Percentiles rank a stretch among this genome's conserved stretches.
These are phyloP conservation scores for Tridacna gigas DNA, from an alignment of 2,888 invertebrate genomes.

Conservation along the genomic window DNA sequence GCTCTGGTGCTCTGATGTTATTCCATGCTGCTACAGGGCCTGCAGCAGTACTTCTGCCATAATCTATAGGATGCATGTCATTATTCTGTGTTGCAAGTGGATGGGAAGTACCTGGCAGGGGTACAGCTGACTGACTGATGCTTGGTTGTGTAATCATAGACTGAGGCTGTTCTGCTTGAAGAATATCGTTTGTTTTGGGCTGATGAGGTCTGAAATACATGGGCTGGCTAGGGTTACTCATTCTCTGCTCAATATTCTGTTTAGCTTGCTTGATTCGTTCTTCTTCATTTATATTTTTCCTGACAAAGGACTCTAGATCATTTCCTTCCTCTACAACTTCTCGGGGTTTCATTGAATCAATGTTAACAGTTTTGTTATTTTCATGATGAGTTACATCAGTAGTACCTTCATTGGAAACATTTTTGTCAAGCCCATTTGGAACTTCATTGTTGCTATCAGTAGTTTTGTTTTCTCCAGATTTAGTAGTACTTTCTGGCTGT, in stretches of 20 bases:
- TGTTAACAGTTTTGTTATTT: neutral
- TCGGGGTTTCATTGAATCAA: neutral
- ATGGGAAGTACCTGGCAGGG: neutral
- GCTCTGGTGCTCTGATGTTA: neutral
- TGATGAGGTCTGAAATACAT: conserved; percentile 18
- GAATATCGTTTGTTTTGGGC: neutral
- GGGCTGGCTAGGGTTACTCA: neutral
- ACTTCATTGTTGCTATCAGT: neutral
- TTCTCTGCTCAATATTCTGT: neutral
- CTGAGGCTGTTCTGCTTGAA: neutral
- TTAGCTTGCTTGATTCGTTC: neutral
- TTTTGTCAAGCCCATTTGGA: neutral
- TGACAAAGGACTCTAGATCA: conserved; percentile 22
- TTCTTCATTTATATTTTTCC: conserved; percentile 19
- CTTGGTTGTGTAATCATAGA: neutral
- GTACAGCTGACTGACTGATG: neutral
- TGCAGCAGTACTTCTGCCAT: neutral
- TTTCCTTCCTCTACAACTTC: neutral
- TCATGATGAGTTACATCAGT: too few relatives aligned
- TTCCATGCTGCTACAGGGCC: neutral
- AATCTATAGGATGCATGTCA: neutral
- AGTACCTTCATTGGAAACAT: neutral
- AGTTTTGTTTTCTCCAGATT: too few relatives aligned
- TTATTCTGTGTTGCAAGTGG: neutral
- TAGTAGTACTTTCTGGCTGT: neutral